Evolutionary conservation across 2,888 invertebrate species (phyloP), one percentile per base, ranked within the genome.

Genomic region (Margaritifera margaritifera): DNA sequence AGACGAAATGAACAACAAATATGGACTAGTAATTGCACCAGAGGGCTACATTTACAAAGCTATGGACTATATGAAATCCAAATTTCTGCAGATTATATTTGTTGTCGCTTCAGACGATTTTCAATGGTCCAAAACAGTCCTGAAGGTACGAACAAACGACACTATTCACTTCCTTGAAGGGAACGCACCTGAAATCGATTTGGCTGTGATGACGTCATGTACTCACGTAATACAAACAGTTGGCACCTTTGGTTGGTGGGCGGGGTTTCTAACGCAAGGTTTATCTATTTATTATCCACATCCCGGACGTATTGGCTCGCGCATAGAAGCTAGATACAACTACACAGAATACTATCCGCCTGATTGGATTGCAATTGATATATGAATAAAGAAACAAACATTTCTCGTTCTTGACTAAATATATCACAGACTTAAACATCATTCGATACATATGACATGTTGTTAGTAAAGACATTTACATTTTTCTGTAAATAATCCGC

Each of bases 211-310:
- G 22, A 42, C 65, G 1, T 56, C 56, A 25, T 72, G 70, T 63
- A 64, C 69, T 64, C 75, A 75, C 64, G 58, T 61, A n/a, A 72
- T 75, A 15, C 68, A 72, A 2, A 62, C 75, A 3, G 69, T 69
- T 0, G 75, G 75, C 19, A 70, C 75, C 8, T 75, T 70, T 58
- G 64, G 75, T 6, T 75, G 75, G 75, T 75, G 75, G 75, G 70
- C 67, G 25, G 75, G 68, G 6, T 75, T 69, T 69, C 55, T 75
- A 51, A 31, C 72, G 15, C 59, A 62, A 50, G 75, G 72, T 3
- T 58, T 58, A 8, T 72, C 72, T 4, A 58, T 75, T 5, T 75
- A 70, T 51, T 75, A 66, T 53, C 25, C 56, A n/a, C n/a, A n/a
- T n/a, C n/a, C n/a, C n/a, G n/a, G n/a, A n/a, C n/a, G n/a, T n/a